Conservation (phyloP, 1,140 invertebrate genomes). For the Glossosoma conforme region DNA sequence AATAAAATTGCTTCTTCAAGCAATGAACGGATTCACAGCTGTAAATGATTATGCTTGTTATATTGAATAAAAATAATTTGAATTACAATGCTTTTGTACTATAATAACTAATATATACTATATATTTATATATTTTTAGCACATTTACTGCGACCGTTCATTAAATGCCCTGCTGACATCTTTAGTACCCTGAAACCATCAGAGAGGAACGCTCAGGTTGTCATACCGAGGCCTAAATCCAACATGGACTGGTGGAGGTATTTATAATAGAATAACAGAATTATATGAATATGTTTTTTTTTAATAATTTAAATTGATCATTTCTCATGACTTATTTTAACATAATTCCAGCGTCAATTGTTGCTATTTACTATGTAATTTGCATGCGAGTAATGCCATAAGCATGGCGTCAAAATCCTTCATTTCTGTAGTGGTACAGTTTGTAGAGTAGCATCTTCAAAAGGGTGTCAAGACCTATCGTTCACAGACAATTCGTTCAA, state of each 20-base stretch:
- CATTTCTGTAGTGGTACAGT: no score
- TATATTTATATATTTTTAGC: conserved; percentile 26
- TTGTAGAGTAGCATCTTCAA: no score
- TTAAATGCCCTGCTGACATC: conserved; percentile 60
- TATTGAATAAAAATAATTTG: no score
- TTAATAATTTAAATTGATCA: conserved; percentile 2
- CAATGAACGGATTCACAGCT: not conserved
- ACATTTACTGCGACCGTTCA: conserved; percentile 51
- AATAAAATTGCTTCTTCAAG: no score
- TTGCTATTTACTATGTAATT: conserved; percentile 19
- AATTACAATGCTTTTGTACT: no score
- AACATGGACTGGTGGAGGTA: conserved; percentile 63
- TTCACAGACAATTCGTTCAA: no score
- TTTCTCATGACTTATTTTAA: conserved; percentile 1
- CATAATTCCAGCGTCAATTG: not conserved
- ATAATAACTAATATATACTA: no score
- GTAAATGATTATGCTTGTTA: not conserved
- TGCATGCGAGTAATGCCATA: no score
- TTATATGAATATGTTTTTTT: no score
- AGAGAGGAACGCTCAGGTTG: conserved; percentile 51
- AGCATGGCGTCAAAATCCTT: no score
- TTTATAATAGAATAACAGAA: no score
- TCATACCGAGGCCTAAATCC: conserved; percentile 59
- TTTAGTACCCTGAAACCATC: conserved; percentile 52
- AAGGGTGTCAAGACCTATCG: no score